phyloP scores from a whole-genome alignment of 2,888 invertebrate genomes.

The Torymus aiolomorphi region DNA sequence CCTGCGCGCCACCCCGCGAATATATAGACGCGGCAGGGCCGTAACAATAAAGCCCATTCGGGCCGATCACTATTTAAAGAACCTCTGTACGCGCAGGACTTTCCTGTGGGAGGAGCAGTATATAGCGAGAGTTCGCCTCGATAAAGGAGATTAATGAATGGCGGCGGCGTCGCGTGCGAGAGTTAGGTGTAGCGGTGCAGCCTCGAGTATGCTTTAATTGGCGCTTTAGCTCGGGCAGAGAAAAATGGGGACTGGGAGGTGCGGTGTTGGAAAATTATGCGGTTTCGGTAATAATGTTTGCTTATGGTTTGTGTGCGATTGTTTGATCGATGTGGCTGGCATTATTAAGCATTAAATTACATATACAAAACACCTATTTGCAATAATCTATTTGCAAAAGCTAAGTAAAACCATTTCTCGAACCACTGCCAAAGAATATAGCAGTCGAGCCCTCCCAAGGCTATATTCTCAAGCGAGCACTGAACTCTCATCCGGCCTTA shows the following conservation, averaged over 20 bases:
- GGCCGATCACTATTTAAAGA: constrained; percentile 52
- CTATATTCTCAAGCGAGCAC: too few relatives aligned
- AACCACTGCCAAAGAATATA: too few relatives aligned
- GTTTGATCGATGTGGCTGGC: too few relatives aligned
- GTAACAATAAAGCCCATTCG: constrained; percentile 49
- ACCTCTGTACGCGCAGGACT: constrained; percentile 33
- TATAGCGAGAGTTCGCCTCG: background rate
- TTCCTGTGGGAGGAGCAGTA: background rate
- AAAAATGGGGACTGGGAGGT: constrained; percentile 19
- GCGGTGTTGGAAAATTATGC: constrained; percentile 22
- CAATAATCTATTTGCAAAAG: too few relatives aligned
- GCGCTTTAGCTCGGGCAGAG: constrained; percentile 4
- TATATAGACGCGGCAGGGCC: constrained; percentile 1
- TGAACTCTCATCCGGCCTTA: too few relatives aligned
- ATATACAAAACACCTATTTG: too few relatives aligned
- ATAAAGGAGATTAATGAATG: constrained; percentile 53
- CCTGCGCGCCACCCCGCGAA: background rate
- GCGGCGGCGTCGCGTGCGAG: constrained; percentile 38
- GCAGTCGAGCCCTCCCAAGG: too few relatives aligned
- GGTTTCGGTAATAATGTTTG: too few relatives aligned
- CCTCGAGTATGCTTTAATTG: constrained; percentile 35
- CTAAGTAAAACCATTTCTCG: too few relatives aligned
- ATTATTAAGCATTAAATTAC: too few relatives aligned
- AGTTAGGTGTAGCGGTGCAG: too few relatives aligned
- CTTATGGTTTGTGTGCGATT: too few relatives aligned